Percentiles rank a stretch among this genome's conserved stretches.
phyloP scores from a whole-genome alignment of 2,113 vertebrate species.

The Murina feae region DNA sequence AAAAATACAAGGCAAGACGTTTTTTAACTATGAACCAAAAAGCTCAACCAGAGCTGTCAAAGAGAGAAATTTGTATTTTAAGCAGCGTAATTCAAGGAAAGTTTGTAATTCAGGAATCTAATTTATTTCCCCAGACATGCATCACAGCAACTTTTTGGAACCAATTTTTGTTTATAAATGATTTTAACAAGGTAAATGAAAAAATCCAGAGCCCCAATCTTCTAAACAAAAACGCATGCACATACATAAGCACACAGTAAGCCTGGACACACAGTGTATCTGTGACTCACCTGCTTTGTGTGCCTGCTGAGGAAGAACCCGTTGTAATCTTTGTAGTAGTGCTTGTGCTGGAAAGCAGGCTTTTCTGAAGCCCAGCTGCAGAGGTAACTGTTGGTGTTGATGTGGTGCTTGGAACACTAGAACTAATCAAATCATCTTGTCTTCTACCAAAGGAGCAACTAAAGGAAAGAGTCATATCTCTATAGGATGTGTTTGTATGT shows the following conservation, averaged over 20 bases:
- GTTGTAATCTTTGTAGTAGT: slow-evolving; percentile 84
- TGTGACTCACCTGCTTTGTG: slow-evolving; percentile 89
- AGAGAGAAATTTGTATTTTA: slow-evolving; percentile 60
- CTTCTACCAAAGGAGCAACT: slow-evolving; percentile 96
- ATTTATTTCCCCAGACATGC: slow-evolving; percentile 51
- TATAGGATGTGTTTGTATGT: slow-evolving; percentile 57
- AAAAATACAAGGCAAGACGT: slow-evolving; percentile 67
- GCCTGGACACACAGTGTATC: slow-evolving; percentile 65
- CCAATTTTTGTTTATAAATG: slow-evolving; percentile 70
- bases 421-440: slow-evolving; percentile 91
- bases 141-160: slow-evolving; percentile 64
- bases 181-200: slow-evolving; percentile 71
- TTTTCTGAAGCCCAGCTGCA: slow-evolving; percentile 90
- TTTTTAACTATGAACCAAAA: slow-evolving; percentile 62
- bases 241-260: slow-evolving; percentile 81
- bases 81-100: slow-evolving; percentile 51
- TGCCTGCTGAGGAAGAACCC: slow-evolving; percentile 84
- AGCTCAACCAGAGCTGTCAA: slow-evolving; percentile 70
- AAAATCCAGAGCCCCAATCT: slow-evolving; percentile 84
- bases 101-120: slow-evolving; percentile 58
- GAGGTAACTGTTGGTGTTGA: slow-evolving; percentile 95
- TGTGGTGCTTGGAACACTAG: slow-evolving; percentile 87
- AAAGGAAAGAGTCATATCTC: slow-evolving; percentile 76
- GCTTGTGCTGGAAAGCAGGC: slow-evolving; percentile 88
- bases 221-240: slow-evolving; percentile 85